A percentile compares a stretch with the other conserved stretches of the same genome.
Evolutionary conservation across 2,797 vertebrate species (phyloP).

Genomic region (Sternotherus odoratus): DNA sequence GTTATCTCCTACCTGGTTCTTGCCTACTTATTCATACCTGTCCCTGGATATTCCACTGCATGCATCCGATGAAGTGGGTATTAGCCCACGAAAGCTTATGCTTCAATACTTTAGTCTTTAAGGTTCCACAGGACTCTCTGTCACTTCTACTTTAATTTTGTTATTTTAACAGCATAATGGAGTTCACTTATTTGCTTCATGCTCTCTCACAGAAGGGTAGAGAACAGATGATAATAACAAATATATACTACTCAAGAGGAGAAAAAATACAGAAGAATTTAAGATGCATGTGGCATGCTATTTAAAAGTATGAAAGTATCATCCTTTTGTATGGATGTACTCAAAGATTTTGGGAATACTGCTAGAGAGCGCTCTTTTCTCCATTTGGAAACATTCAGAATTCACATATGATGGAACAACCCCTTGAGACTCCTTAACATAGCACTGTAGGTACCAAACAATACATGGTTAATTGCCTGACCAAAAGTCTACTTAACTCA

Average conservation of each 20-base stretch:
- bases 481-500: conserved; percentile 10
- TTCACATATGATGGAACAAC: not conserved
- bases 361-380: conserved; percentile 1
- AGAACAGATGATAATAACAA: not conserved
- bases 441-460: no score
- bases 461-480: not conserved
- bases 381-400: not conserved
- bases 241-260: not conserved
- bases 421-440: not conserved
- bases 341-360: conserved; percentile 12
- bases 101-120: no score
- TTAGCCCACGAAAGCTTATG: no score
- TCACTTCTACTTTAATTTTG: not conserved
- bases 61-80: no score
- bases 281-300: not conserved
- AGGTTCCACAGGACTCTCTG: no score
- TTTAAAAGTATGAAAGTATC: not conserved
- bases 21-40: no score
- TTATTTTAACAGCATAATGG: not conserved
- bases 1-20: no score
- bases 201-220: not conserved
- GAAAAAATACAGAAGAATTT: not conserved
- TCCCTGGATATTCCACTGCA: no score
- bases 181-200: not conserved
- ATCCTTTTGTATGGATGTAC: not conserved